phyloP scores from a whole-genome alignment of 1,140 invertebrate genomes.

The Myzus persicae region DNA sequence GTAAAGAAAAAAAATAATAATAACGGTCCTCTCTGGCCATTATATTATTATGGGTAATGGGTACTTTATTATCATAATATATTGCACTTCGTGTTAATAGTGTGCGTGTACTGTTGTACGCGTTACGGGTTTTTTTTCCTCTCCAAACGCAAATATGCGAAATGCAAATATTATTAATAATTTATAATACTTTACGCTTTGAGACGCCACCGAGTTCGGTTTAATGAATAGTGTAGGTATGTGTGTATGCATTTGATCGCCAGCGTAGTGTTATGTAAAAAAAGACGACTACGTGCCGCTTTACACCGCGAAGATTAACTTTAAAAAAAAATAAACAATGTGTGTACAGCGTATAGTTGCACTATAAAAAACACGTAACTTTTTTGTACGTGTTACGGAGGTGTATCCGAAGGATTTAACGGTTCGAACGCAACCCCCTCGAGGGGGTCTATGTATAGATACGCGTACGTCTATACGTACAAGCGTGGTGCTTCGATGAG shows the following conservation, averaged over 20 bases:
- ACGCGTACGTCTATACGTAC: no score
- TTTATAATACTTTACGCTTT: constrained; percentile 2
- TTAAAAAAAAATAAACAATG: no score
- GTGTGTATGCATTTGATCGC: not conserved
- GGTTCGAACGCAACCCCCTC: not conserved
- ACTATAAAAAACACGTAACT: not conserved
- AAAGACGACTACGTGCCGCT: not conserved
- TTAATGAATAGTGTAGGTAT: no score
- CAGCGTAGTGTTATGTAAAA: not conserved
- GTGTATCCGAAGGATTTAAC: not conserved
- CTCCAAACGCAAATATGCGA: not conserved
- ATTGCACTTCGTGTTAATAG: not conserved
- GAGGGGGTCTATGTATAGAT: not conserved
- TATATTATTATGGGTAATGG: not conserved
- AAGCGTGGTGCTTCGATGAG: not conserved
- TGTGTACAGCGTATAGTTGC: no score
- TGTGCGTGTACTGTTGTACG: not conserved
- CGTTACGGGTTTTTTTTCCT: not conserved
- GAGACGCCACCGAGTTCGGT: not conserved
- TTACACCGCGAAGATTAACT: not conserved
- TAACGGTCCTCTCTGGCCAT: not conserved
- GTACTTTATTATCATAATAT: not conserved
- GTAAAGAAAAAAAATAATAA: not conserved
- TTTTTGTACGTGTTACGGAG: not conserved
- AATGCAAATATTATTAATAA: constrained; percentile 14